These are phyloP conservation scores for Helicoverpa armigera DNA, from an alignment of 1,140 invertebrate species.

Conservation along the genomic window DNA sequence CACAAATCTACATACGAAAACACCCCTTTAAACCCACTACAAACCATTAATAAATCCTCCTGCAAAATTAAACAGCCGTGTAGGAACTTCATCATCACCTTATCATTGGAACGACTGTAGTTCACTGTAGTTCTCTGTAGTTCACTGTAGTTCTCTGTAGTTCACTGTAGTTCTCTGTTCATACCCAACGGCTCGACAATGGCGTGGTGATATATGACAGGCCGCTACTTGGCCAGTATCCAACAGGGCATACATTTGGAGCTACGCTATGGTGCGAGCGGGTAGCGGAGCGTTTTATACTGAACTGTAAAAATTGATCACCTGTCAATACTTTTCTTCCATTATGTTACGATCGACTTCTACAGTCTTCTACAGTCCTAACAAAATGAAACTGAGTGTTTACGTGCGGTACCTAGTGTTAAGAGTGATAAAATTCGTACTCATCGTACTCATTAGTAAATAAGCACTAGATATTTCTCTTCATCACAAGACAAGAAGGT, in stretches of 20 bases:
- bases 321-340: no score
- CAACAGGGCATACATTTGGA: constrained; percentile 1
- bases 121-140: constrained; percentile 1
- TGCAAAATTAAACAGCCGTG: background rate
- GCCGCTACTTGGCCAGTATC: constrained; percentile 16
- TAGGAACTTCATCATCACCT: constrained; percentile 17
- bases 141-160: constrained; percentile 1
- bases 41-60: background rate
- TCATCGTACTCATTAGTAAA: no score
- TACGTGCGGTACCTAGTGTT: no score
- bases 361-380: no score
- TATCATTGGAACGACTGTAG: background rate
- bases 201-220: constrained; percentile 28
- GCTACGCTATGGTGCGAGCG: background rate
- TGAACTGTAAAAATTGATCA: background rate
- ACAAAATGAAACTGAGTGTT: no score
- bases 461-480: no score
- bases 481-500: no score
- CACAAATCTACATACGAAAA: no score
- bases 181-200: background rate
- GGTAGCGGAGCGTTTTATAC: background rate
- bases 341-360: no score
- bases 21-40: no score
- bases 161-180: background rate
- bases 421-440: no score